Evolutionary conservation across 30 jellyfish, hydroid and myxozoan genomes (phyloP).

Genomic region (Hydractinia symbiolongicarpus): DNA sequence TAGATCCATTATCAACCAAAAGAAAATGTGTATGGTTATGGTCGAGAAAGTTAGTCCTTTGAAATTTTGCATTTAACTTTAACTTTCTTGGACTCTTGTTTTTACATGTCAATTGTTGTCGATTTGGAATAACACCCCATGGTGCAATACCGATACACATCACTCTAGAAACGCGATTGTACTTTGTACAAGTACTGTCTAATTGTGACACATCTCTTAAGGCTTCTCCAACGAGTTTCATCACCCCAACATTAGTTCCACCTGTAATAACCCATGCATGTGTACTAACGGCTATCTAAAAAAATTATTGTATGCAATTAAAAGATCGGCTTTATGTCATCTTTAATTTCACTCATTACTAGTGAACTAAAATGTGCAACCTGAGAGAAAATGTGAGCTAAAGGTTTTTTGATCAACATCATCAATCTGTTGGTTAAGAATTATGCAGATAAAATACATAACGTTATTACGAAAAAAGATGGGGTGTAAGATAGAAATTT

Average conservation of each 20-base stretch:
- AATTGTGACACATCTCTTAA: constrained; percentile 3
- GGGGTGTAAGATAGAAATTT: no score
- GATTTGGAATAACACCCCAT: constrained; percentile 13
- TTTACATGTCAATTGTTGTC: neutral
- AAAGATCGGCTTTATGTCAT: no score
- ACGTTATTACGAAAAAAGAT: no score
- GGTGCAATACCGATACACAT: constrained; percentile 9
- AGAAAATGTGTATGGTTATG: constrained; percentile 6
- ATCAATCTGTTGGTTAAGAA: no score
- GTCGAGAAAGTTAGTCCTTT: neutral
- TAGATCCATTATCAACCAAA: constrained; percentile 1
- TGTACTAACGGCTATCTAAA: neutral
- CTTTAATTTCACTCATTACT: no score
- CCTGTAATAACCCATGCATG: constrained; percentile 24
- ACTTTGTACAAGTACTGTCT: neutral
- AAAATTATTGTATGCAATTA: no score
- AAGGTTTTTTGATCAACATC: no score
- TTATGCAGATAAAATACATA: no score
- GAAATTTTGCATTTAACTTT: neutral
- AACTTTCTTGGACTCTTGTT: neutral
- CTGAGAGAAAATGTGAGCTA: no score
- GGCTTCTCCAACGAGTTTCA: neutral
- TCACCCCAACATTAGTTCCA: constrained; percentile 5
- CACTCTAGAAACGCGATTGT: neutral
- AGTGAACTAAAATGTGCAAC: no score